These are phyloP conservation scores for Oryctes rhinoceros DNA, from an alignment of 1,140 invertebrate species.

Conservation along the genomic window DNA sequence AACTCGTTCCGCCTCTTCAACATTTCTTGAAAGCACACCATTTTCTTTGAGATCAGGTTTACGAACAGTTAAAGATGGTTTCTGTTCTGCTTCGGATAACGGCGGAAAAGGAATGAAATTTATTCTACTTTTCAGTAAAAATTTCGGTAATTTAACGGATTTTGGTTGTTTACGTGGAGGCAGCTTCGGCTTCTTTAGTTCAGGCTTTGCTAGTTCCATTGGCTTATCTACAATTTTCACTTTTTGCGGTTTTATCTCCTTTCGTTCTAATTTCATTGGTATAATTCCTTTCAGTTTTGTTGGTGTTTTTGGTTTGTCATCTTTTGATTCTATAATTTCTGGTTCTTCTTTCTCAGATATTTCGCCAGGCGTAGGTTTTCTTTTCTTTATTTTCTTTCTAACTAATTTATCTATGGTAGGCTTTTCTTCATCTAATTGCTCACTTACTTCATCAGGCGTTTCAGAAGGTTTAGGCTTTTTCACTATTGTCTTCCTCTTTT, in stretches of 20 bases:
- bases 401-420: constrained; percentile 40
- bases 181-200: constrained; percentile 50
- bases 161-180: constrained; percentile 45
- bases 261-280: constrained; percentile 43
- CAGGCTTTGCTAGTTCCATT: constrained; percentile 52
- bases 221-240: constrained; percentile 50
- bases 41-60: constrained; percentile 66
- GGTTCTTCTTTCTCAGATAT: constrained; percentile 52
- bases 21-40: constrained; percentile 74
- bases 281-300: constrained; percentile 44
- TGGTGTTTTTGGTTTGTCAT: constrained; percentile 43
- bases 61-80: constrained; percentile 64
- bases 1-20: constrained; percentile 72
- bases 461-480: constrained; percentile 56
- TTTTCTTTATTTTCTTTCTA: constrained; percentile 58
- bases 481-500: constrained; percentile 49
- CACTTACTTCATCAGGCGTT: constrained; percentile 16
- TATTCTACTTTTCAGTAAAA: constrained; percentile 72
- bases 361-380: constrained; percentile 59
- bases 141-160: constrained; percentile 64
- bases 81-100: constrained; percentile 60
- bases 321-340: constrained; percentile 43
- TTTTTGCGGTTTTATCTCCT: constrained; percentile 47
- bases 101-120: constrained; percentile 70
- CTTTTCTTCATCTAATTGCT: constrained; percentile 46